Evolutionary conservation across 2,888 invertebrate genomes (phyloP).

Genomic region (Metopia argyrocephala): DNA sequence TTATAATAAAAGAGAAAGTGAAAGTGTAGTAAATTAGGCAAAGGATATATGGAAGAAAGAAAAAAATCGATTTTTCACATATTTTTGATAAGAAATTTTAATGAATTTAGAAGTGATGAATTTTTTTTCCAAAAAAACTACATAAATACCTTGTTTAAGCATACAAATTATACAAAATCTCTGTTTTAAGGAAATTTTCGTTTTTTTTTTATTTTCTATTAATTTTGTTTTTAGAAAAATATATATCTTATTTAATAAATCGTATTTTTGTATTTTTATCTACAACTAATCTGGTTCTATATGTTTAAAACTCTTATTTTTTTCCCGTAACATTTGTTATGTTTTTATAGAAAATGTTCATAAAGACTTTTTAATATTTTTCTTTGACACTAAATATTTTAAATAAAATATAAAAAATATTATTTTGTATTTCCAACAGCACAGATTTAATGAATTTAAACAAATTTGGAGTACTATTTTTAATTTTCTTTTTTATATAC

Average conservation of each 20-base stretch:
- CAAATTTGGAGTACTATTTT: constrained; percentile 49
- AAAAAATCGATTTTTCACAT: constrained; percentile 65
- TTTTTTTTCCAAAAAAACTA: constrained; percentile 20
- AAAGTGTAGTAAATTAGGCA: constrained; percentile 25
- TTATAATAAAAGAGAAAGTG: constrained; percentile 9
- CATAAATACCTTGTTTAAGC: constrained; percentile 36
- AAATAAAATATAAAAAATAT: constrained; percentile 30
- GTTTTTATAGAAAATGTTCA: constrained; percentile 64
- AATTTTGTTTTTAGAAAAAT: constrained; percentile 5
- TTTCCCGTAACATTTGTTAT: constrained; percentile 72
- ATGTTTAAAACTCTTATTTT: constrained; percentile 66
- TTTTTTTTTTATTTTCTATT: constrained; percentile 17
- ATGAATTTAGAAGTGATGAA: constrained; percentile 22
- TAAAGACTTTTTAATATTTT: not conserved
- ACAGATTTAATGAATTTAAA: constrained; percentile 50
- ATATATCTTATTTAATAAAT: constrained; percentile 12
- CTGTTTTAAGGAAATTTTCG: constrained; percentile 21
- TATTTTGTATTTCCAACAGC: constrained; percentile 25
- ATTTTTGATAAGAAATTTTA: constrained; percentile 39
- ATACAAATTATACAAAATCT: constrained; percentile 17
- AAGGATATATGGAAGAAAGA: constrained; percentile 18
- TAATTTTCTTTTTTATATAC: constrained; percentile 44
- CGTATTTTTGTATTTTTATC: constrained; percentile 24
- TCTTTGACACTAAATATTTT: not conserved
- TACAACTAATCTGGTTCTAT: constrained; percentile 70